A percentile compares a stretch with the other conserved stretches of the same genome.
phyloP scores from a whole-genome alignment of 2,888 invertebrate species.

The Scaptomyza reducta region DNA sequence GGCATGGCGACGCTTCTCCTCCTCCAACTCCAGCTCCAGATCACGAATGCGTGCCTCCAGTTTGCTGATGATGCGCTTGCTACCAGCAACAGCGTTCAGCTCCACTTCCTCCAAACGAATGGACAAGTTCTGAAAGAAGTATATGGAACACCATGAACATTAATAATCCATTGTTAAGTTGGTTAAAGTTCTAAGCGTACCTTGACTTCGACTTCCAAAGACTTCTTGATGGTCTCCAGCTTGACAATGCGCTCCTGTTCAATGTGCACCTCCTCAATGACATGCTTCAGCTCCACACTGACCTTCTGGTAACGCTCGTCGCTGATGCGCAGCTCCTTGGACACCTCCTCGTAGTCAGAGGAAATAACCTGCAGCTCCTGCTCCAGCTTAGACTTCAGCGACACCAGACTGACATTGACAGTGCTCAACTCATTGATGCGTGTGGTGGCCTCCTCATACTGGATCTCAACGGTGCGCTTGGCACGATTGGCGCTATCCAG shows the following conservation, averaged over 20 bases:
- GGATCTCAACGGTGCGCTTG: slow-evolving; percentile 94
- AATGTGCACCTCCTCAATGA: slow-evolving; percentile 96
- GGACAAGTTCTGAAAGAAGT: slow-evolving; percentile 88
- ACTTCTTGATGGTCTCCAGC: slow-evolving; percentile 98
- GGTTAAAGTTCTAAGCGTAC: slow-evolving; percentile 74
- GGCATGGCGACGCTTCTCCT: slow-evolving; percentile 98
- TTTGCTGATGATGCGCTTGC: slow-evolving; percentile 98
- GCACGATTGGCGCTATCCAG: slow-evolving; percentile 96
- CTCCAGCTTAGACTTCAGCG: slow-evolving; percentile 97
- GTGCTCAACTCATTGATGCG: slow-evolving; percentile 97
- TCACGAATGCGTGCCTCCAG: slow-evolving; percentile 97
- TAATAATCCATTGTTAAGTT: neutral
- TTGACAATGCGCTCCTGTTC: slow-evolving; percentile 98
- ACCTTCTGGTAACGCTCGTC: slow-evolving; percentile 98
- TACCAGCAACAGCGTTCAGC: slow-evolving; percentile 97
- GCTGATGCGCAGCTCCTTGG: slow-evolving; percentile 95
- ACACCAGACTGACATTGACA: slow-evolving; percentile 97
- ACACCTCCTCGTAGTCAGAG: slow-evolving; percentile 98
- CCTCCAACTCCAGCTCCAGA: slow-evolving; percentile 96
- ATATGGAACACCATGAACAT: neutral
- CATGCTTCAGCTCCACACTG: slow-evolving; percentile 95
- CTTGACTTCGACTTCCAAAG: slow-evolving; percentile 98
- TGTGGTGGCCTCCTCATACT: slow-evolving; percentile 94
- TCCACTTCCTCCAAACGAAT: slow-evolving; percentile 98
- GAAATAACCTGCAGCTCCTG: slow-evolving; percentile 96